Base-by-base conservation (phyloP, 37 sponge, comb jelly and placozoan species). In the Agelas oroides region DNA sequence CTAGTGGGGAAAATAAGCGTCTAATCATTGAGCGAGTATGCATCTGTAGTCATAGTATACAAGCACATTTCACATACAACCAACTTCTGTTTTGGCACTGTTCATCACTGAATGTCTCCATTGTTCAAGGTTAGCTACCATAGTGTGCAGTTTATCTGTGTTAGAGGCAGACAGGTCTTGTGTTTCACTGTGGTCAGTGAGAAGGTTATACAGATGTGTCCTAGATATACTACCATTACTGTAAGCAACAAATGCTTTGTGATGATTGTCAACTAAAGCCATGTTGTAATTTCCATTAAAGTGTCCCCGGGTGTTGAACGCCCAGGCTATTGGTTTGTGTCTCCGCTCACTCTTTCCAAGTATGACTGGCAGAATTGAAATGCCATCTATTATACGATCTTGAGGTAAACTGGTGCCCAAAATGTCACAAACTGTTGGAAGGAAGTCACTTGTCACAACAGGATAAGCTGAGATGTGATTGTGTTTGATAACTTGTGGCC, bases 381-480 rank as follows among this genome's bases (percentile, higher is more conserved):
- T 46, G 33, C 87, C 87, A 73, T 86, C 87, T 35, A 88, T 23
- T 20, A 12, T 11, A 0, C 82, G 56, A 23, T 38, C 65, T 21
- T 25, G 35, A n/a, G 75, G 54, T 36, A 21, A 2, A 11, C 23
- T 8, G 3, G 53, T 21, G 56, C 64, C 70, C 2, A 86, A 15
- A 19, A 86, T 60, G 17, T 91, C 92, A 27, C 68, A 33, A 14
- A 91, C 61, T 13, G 92, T 86, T 5, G 92, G 92, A 21, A 91
- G 54, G 35, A 91, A 71, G 40, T 91, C 92, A 63, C 64, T 86
- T 0, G 92, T 66, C 5, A 80, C 70, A 3, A 91, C 78, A 46
- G 83, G 87, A 53, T 41, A 28, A 21, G 23, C 34, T 5, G 79
- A 67, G 11, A 74, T 78, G 18, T 78, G 59, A 59, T 91, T 86